These are phyloP conservation scores for Sula dactylatra DNA, from an alignment of 2,113 vertebrate species.

Conservation along the genomic window DNA sequence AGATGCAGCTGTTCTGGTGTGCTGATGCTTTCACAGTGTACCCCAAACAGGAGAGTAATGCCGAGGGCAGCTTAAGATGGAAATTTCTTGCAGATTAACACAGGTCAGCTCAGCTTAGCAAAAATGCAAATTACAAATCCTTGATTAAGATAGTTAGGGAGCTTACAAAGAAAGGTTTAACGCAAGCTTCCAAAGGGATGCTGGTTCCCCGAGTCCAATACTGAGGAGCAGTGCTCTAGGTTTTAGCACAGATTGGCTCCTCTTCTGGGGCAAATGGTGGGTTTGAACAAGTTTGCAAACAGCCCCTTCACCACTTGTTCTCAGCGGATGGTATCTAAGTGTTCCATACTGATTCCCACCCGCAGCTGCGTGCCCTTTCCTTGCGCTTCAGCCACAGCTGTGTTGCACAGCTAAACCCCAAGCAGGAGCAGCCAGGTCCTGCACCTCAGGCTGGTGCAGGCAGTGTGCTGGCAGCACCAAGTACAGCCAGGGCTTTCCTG, in stretches of 20 bases:
- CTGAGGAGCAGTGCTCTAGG: neutral
- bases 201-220: neutral
- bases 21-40: neutral
- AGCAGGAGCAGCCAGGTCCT: neutral
- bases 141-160: neutral
- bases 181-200: neutral
- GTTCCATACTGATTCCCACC: neutral
- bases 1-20: neutral
- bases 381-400: neutral
- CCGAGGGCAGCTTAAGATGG: no score
- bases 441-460: neutral
- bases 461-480: neutral
- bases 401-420: neutral
- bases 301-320: no score
- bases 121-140: neutral
- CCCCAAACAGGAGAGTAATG: neutral
- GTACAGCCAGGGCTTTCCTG: neutral
- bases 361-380: neutral
- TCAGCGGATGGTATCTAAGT: fast-evolving
- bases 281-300: neutral
- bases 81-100: neutral
- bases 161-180: neutral
- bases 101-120: neutral
- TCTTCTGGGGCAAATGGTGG: neutral
- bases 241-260: neutral